Evolutionary conservation across 2,888 invertebrate species (phyloP), one percentile per base, ranked within the genome.

Genomic region (Oscheius onirici): DNA sequence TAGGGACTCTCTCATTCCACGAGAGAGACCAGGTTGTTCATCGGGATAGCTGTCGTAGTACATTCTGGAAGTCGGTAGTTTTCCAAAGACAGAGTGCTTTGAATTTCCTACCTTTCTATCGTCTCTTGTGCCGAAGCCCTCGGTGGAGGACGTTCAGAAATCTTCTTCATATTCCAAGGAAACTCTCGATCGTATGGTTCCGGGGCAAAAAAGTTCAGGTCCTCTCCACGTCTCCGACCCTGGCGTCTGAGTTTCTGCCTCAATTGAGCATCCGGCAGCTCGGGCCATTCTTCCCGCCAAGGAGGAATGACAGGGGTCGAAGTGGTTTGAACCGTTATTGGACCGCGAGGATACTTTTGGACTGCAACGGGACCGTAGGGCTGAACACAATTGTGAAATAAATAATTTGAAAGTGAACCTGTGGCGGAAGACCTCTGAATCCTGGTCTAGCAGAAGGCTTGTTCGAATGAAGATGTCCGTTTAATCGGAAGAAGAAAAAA

Each of bases 401-500:
- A n/a, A 46, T 5, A n/a, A 46, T 3, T 8, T n/a, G 41, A 22
- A 5, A 8, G 2, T 5, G 22, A 11, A 41, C 41, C 58, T 24
- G 55, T 0, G 17, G 20, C n/a, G 58, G 58, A n/a, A 17, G 58
- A 17, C 0, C 41, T 22, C 58, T 8, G 26, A 46, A 63, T 0
- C 28, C 63, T 2, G 49, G 63, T 1, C 49, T 13, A 3, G 17
- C 11, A 11, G 67, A 41, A 1, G 84, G 85, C 28, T 77, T 79
- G 15, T 76, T 77, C 6, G 85, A 84, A 1, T 74, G 72, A 3
- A 86, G 69, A 17, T 73, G 71, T 0, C 86, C 86, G 26, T 77
- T 71, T 34, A 86, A 71, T 10, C 86, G 82, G 24, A 80, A 78
- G 76, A 79, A 85, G 73, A 81, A 86, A 41, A 86, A 79, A 26